Evolutionary conservation across 2,888 invertebrate species (phyloP).

Genomic region (Lapara coniferarum): DNA sequence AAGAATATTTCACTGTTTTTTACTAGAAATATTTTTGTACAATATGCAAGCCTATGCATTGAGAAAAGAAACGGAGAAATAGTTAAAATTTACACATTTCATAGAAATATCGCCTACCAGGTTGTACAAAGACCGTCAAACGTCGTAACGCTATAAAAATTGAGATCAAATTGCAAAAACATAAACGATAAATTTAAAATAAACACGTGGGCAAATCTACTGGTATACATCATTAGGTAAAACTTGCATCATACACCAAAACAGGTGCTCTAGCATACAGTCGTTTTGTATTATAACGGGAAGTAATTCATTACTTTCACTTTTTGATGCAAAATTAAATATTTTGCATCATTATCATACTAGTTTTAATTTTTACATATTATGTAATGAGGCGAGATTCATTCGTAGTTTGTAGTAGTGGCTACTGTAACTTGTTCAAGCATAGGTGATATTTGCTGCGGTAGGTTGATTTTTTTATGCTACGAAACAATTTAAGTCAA

Average conservation of each 20-base stretch:
- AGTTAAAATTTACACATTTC: neutral
- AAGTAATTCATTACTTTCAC: conserved; percentile 47
- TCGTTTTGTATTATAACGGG: conserved; percentile 33
- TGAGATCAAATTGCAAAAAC: conserved; percentile 1
- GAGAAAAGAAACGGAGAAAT: too few species aligned
- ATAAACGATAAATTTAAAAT: neutral
- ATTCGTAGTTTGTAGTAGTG: neutral
- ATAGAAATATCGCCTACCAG: neutral
- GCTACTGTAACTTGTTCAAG: neutral
- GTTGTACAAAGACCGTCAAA: neutral
- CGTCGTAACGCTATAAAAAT: conserved; percentile 10
- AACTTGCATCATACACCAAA: conserved; percentile 15
- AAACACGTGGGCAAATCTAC: neutral
- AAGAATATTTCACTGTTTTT: too few species aligned
- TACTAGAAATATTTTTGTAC: too few species aligned
- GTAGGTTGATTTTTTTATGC: neutral
- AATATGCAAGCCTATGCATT: too few species aligned
- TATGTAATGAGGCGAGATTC: conserved; percentile 16
- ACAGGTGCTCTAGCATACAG: conserved; percentile 27
- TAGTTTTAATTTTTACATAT: conserved; percentile 31
- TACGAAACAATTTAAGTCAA: too few species aligned
- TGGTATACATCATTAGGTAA: conserved; percentile 19
- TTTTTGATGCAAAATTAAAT: conserved; percentile 35
- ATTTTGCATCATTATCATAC: conserved; percentile 37
- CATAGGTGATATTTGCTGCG: neutral